Conservation (phyloP, 2,888 invertebrate species). For the Spilosoma lubricipeda region DNA sequence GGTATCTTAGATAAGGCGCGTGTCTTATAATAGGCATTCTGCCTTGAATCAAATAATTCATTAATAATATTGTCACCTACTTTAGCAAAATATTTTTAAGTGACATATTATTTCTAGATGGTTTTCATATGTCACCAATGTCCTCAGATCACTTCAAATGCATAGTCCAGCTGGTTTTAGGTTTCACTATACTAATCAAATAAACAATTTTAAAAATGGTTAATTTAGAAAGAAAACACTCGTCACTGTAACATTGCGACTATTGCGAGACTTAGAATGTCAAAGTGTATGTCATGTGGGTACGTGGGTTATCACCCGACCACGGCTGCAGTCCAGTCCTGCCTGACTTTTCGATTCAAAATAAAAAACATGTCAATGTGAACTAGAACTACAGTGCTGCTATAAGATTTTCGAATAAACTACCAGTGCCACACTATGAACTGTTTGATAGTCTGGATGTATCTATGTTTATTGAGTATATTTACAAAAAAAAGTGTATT, state of each 20-base stretch:
- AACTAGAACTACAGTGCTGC: not conserved
- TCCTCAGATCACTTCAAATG: conserved; percentile 3
- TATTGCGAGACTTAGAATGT: not conserved
- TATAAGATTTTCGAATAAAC: not conserved
- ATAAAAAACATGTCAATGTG: not conserved
- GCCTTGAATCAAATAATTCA: not conserved
- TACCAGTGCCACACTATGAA: not conserved
- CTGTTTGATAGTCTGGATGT: too few species aligned
- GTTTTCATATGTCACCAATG: not conserved
- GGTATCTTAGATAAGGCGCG: not conserved
- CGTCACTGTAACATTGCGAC: not conserved
- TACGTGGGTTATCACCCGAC: too few species aligned
- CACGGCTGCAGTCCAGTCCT: too few species aligned
- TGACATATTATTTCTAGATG: conserved; percentile 52
- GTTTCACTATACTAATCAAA: not conserved
- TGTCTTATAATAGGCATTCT: not conserved
- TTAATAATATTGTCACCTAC: conserved; percentile 31
- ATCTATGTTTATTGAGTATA: too few species aligned
- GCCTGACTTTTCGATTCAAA: too few species aligned
- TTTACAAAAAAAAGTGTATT: too few species aligned
- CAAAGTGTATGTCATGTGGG: accelerated
- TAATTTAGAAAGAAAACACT: not conserved
- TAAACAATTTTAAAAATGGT: too few species aligned
- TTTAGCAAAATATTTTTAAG: conserved; percentile 55
- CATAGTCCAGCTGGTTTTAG: not conserved